A percentile compares a stretch with the other conserved stretches of the same genome.
Evolutionary conservation across 2,888 invertebrate genomes (phyloP).

Genomic region (Drosophila acutilabella): DNA sequence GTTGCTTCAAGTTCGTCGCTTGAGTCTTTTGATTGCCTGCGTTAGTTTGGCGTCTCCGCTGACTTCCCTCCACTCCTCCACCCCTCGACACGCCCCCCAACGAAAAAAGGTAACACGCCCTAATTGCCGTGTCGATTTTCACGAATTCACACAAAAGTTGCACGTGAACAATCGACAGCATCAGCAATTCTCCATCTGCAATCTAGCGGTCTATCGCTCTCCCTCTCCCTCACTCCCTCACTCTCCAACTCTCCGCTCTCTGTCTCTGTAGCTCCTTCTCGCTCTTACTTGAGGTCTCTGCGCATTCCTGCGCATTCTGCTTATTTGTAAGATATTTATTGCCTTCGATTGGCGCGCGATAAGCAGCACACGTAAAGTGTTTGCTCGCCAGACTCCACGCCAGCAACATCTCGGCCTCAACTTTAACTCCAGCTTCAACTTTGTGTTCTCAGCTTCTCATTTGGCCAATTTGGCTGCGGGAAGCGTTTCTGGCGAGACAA

Average conservation of each 20-base stretch:
- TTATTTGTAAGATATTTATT: constrained; percentile 86
- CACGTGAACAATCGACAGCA: constrained; percentile 78
- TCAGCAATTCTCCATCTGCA: constrained; percentile 30
- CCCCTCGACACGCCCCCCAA: background rate
- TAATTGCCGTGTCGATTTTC: constrained; percentile 80
- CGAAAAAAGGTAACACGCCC: constrained; percentile 47
- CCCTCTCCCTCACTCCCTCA: background rate
- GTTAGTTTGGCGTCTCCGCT: background rate
- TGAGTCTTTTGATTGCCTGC: constrained; percentile 75
- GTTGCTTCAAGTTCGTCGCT: constrained; percentile 73
- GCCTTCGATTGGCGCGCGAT: constrained; percentile 85
- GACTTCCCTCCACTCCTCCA: too few species aligned
- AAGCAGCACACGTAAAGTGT: constrained; percentile 84
- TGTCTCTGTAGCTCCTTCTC: background rate
- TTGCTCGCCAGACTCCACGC: constrained; percentile 50
- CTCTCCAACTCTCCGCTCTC: too few species aligned
- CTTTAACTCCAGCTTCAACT: background rate
- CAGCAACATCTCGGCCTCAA: constrained; percentile 23
- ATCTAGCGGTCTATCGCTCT: constrained; percentile 1
- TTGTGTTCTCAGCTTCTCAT: constrained; percentile 9
- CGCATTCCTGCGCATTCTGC: constrained; percentile 85
- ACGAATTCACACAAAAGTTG: constrained; percentile 79
- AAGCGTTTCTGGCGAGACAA: background rate
- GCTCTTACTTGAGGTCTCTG: constrained; percentile 3
- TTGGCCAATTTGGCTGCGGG: constrained; percentile 30